These are phyloP conservation scores for Neotragus pygmaeus DNA, from an alignment of 2,113 vertebrate genomes.

Conservation along the genomic window DNA sequence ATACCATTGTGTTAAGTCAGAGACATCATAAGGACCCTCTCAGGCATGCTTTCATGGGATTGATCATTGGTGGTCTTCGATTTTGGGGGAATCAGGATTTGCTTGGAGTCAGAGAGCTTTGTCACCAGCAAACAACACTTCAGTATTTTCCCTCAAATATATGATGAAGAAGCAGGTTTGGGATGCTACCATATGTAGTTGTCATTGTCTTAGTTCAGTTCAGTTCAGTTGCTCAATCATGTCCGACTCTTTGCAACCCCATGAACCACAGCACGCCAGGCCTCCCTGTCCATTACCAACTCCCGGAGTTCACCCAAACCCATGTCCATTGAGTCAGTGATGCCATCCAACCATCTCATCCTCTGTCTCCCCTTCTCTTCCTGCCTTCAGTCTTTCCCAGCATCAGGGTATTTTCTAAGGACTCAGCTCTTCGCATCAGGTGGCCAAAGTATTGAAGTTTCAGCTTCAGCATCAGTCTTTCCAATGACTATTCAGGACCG, in stretches of 20 bases:
- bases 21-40: neutral
- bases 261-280: neutral
- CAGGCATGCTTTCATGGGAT: neutral
- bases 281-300: neutral
- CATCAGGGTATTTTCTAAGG: neutral
- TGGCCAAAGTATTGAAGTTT: neutral
- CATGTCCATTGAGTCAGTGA: neutral
- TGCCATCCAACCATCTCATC: neutral
- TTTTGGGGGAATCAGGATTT: neutral
- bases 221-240: neutral
- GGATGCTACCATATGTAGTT: neutral
- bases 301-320: neutral
- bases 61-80: neutral
- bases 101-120: neutral
- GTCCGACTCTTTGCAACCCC: fast-evolving
- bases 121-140: neutral
- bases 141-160: neutral
- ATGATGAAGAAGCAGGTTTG: neutral
- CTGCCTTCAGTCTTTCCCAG: neutral
- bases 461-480: neutral
- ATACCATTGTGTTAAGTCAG: neutral
- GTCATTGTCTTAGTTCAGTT: neutral
- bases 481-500: neutral
- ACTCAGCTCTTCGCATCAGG: neutral
- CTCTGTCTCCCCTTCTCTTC: neutral